A percentile compares a stretch with the other conserved stretches of the same genome.
These are phyloP conservation scores for Camponotus pennsylvanicus DNA, from an alignment of 1,140 invertebrate genomes.

Conservation along the genomic window DNA sequence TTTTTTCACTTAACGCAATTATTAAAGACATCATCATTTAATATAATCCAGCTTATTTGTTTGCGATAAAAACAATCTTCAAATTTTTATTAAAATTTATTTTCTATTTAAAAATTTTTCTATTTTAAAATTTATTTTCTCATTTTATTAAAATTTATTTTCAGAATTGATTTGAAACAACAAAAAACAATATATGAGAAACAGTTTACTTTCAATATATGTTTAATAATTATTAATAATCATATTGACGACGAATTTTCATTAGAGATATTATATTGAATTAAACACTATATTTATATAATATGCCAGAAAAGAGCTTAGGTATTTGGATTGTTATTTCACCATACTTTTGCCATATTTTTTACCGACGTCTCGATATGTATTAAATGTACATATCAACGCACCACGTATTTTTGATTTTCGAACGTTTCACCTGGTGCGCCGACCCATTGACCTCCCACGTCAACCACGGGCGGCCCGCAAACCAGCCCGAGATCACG, in stretches of 20 bases:
- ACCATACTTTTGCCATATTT: slow-evolving; percentile 11
- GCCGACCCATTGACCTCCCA: slow-evolving; percentile 77
- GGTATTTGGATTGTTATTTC: background rate
- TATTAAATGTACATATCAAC: slow-evolving; percentile 24
- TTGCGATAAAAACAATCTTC: background rate
- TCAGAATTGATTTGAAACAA: background rate
- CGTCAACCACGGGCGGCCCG: slow-evolving; percentile 70
- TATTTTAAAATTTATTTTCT: background rate
- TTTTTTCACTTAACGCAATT: background rate
- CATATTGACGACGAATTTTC: background rate
- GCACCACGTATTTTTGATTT: slow-evolving; percentile 51
- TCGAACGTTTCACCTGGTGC: slow-evolving; percentile 67
- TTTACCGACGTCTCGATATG: background rate
- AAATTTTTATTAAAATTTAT: slow-evolving; percentile 1
- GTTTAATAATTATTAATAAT: background rate
- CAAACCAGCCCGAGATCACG: slow-evolving; percentile 62
- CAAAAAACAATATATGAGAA: background rate
- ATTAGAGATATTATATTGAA: background rate
- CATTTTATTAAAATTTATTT: background rate
- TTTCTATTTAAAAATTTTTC: background rate
- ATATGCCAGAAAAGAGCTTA: background rate
- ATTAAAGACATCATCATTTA: background rate
- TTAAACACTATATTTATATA: background rate
- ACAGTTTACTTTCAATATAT: background rate
- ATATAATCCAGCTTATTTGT: background rate